Evolutionary conservation across 2,888 invertebrate species (phyloP).

Genomic region (Xestoiulus laeticollis): DNA sequence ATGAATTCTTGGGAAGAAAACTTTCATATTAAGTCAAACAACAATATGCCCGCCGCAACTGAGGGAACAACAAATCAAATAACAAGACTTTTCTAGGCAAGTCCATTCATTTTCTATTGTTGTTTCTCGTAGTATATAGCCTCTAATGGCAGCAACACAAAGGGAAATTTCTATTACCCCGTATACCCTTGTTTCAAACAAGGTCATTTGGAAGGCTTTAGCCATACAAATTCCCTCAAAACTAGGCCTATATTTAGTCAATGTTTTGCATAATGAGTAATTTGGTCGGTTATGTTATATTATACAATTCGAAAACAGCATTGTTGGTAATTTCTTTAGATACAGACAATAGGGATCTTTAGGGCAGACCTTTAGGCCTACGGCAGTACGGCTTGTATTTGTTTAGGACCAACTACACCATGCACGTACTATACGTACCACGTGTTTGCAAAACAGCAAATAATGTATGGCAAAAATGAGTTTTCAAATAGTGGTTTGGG

Average conservation of each 20-base stretch:
- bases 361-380: too few relatives aligned
- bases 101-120: conserved; percentile 19
- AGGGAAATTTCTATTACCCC: neutral
- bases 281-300: neutral
- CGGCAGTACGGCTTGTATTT: too few relatives aligned
- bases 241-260: neutral
- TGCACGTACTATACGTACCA: too few relatives aligned
- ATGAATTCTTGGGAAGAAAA: neutral
- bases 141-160: neutral
- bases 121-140: neutral
- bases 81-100: neutral
- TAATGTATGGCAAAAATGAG: too few relatives aligned
- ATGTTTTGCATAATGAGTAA: neutral
- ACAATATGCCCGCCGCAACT: neutral
- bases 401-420: too few relatives aligned
- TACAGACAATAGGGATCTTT: neutral
- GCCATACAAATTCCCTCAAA: neutral
- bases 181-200: neutral
- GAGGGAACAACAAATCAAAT: neutral
- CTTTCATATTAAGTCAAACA: neutral
- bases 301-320: neutral
- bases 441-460: too few relatives aligned
- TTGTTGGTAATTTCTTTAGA: neutral
- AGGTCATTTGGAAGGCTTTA: neutral
- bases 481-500: too few relatives aligned